Base-by-base conservation (phyloP, 2,888 invertebrate species). In the Drosophila infuscata region DNA sequence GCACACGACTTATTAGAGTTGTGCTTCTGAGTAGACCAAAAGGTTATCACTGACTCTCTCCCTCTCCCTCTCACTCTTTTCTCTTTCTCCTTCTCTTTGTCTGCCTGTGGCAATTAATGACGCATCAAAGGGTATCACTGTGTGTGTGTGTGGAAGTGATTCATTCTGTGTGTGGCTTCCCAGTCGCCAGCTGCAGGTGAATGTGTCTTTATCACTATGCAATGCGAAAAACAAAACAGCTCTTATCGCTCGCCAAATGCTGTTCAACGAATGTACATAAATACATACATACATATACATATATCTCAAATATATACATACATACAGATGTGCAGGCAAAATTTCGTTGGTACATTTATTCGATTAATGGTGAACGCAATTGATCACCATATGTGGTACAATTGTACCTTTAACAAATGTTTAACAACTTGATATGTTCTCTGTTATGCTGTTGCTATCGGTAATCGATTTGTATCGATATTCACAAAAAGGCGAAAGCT, bases 91-190 rank as follows among this genome's bases (percentile, higher is more conserved):
- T 3, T 2, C 12, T 41, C 15, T 30, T 54, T 36, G 17, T n/a
- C n/a, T 38, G 54, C 8, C n/a, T 9, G 30, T n/a, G 64, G 32
- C 51, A 73, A 64, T 63, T 72, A 72, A 57, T 56, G 53, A 53
- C 17, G 43, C 43, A 62, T 51, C 36, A 52, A 5, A 11, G n/a
- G 15, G 3, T 29, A 43, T 56, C 11, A n/a, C 51, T 30, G 11
- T 51, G 51, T 17, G 36, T 36, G 36, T 36, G 36, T 11, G n/a
- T 32, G 2, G 30, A 60, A 48, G 25, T 49, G 63, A 64, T 29
- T 49, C 63, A 49, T 49, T 52, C 25, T 53, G 35, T 3, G 35
- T 29, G 11, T 3, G 59, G 9, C 20, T 36, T 35, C 36, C 15
- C 6, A 41, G 59, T 30, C 35, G 52, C 11, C 67, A 46, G 43